Percentiles rank a stretch among this genome's conserved stretches.
Conservation (phyloP, 2,113 vertebrate genomes). For the Calidris pugnax region DNA sequence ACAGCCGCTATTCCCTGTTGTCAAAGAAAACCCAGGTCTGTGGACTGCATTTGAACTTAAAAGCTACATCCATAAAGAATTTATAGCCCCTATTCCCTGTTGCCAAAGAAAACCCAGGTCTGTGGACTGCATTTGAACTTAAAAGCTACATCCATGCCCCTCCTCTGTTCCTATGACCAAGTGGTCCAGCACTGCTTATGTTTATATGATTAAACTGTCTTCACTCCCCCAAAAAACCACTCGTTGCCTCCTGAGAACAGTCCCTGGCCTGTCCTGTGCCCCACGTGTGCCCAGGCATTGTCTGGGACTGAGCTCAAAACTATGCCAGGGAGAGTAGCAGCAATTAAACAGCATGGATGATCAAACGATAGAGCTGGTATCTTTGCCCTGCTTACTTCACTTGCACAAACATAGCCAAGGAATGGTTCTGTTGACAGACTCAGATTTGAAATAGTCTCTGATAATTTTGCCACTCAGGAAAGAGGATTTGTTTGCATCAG, state of each 20-base stretch:
- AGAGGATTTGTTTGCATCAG: not conserved
- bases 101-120: not conserved
- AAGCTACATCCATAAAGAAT: too few species aligned
- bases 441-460: not conserved
- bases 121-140: not conserved
- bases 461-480: not conserved
- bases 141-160: not conserved
- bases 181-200: not conserved
- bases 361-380: not conserved
- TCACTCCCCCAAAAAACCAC: not conserved
- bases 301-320: not conserved
- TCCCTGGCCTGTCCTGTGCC: not conserved
- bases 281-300: not conserved
- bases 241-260: not conserved
- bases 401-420: not conserved
- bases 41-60: too few species aligned
- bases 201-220: not conserved
- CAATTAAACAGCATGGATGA: not conserved
- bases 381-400: not conserved
- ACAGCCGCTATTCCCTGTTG: too few species aligned
- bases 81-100: not conserved
- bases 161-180: not conserved
- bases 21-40: too few species aligned
- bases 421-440: not conserved
- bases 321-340: not conserved